Evolutionary conservation across 1,140 invertebrate genomes (phyloP), one percentile per base, ranked within the genome.

Genomic region (Habropoda laboriosa): DNA sequence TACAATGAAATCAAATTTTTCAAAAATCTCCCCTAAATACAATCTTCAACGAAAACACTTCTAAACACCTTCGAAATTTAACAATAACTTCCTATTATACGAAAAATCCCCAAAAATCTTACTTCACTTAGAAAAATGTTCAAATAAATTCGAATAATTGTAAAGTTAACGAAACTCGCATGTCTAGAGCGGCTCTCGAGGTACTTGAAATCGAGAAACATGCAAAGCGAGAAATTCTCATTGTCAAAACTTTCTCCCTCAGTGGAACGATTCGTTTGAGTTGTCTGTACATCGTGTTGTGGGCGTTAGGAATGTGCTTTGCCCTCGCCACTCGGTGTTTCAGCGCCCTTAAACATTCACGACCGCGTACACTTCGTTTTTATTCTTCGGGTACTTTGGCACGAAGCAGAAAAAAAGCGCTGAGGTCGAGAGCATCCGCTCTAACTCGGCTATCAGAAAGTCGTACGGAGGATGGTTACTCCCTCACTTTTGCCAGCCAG

Each of bases 381-480:
- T 60, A 71, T 78, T 78, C 75, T 78, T 71, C 67, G 51, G 75
- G 66, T 78, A 78, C 75, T 78, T 78, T 35, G 75, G 75, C 75
- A 78, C 75, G 67, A n/a, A 78, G 75, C 55, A 18, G 53, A 60
- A 68, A 78, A 60, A 78, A 78, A 71, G 16, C 53, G 75, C n/a
- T 51, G 67, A 78, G 75, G 67, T 71, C 75, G 75, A 71, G 75
- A 60, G 67, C 45, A 78, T 78, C 45, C 75, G 67, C 67, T 47
- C 66, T 71, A 78, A 60, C 55, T 47, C 75, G 45, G 35, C 67
- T 78, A 78, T 78, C 71, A 73, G 71, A 73, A 73, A 73, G 57
- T 61, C 71, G 24, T 73, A 32, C 5, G 57, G 21, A 60, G 27
- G 51, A 70, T 40, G 67, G 75, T 71, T 71, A 49, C 55, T 49